These are phyloP conservation scores for Sakesphorus luctuosus DNA, from an alignment of 2,113 vertebrate species.

Conservation along the genomic window DNA sequence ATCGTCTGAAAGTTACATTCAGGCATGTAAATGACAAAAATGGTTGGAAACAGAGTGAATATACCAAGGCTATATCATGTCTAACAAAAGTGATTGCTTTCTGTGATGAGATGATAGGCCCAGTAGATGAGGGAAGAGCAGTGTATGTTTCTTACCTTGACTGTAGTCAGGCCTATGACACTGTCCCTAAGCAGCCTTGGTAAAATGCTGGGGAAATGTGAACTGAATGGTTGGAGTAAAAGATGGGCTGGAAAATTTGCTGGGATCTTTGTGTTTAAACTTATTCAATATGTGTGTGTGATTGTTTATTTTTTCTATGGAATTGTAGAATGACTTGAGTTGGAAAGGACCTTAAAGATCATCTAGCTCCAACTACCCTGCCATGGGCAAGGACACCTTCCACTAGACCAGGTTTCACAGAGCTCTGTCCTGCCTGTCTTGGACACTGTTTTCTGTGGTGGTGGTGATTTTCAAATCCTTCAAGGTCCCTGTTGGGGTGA, in stretches of 20 bases:
- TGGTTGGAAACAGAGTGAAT: not conserved
- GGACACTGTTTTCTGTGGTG: not conserved
- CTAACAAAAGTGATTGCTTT: not conserved
- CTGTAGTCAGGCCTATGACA: not conserved
- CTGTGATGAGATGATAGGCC: not conserved
- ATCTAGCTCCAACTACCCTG: not conserved
- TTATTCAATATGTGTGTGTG: not conserved
- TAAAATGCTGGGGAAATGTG: not conserved
- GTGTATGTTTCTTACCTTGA: not conserved
- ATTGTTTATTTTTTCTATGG: not conserved
- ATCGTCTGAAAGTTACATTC: not conserved
- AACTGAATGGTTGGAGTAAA: not conserved
- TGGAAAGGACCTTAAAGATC: not conserved
- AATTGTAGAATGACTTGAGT: not conserved
- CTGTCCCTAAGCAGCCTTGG: not conserved
- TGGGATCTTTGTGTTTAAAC: not conserved
- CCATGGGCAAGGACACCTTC: not conserved
- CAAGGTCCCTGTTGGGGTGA: fast-evolving
- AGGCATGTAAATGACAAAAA: not conserved
- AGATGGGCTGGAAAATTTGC: not conserved
- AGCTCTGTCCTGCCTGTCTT: not conserved
- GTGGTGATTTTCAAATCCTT: not conserved
- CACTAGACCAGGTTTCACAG: no score
- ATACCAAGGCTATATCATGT: not conserved
- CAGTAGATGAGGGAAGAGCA: not conserved